Conservation (phyloP, 2,113 vertebrate species). For the Ploceus nigricollis region DNA sequence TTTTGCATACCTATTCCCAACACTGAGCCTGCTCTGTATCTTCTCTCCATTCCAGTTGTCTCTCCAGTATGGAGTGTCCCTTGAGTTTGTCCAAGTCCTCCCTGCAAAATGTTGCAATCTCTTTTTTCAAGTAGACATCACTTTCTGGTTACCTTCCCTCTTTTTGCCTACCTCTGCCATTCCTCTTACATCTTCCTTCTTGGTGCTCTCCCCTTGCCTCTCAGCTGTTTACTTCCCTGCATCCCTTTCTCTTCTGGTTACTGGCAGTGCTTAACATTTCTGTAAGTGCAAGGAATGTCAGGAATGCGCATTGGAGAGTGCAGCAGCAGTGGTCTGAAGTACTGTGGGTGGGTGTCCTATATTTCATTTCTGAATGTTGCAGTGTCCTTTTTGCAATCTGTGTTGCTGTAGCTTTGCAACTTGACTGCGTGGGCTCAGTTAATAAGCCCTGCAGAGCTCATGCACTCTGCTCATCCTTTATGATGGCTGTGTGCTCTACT, state of each 20-base stretch:
- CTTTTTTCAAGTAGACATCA: neutral
- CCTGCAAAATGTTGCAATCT: neutral
- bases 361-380: slow-evolving; percentile 3
- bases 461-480: neutral
- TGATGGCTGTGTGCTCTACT: neutral
- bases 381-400: neutral
- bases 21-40: neutral
- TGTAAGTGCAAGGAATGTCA: neutral
- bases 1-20: neutral
- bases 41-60: neutral
- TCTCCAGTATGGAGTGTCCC: neutral
- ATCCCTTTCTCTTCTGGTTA: neutral
- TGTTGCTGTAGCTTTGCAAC: neutral
- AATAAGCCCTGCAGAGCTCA: neutral
- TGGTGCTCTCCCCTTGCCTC: neutral
- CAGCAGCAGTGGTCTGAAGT: slow-evolving; percentile 19
- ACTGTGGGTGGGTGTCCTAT: neutral
- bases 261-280: neutral
- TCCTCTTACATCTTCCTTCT: neutral
- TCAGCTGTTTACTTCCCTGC: neutral
- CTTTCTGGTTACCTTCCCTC: neutral
- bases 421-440: neutral
- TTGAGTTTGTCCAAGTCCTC: neutral
- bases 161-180: neutral
- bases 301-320: neutral